These are phyloP conservation scores for Eutrigla gurnardus DNA, from an alignment of 2,797 vertebrate species.

Conservation along the genomic window DNA sequence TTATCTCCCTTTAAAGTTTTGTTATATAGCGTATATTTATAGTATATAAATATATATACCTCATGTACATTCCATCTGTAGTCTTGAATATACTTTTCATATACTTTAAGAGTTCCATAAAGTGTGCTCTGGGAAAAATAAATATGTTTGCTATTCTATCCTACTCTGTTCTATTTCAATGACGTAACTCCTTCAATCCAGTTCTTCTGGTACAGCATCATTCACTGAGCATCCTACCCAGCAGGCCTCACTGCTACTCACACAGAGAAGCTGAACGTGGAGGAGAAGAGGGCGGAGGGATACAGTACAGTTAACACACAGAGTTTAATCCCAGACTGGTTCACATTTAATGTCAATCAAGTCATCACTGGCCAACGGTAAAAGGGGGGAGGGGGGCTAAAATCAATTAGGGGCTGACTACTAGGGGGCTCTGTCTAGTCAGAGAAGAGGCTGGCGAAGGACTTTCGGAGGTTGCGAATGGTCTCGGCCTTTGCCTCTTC, in stretches of 20 bases:
- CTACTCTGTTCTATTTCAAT: conserved; percentile 62
- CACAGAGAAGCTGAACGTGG: conserved; percentile 68
- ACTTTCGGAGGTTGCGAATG: conserved; percentile 98
- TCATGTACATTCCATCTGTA: conserved; percentile 67
- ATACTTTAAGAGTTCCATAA: conserved; percentile 45
- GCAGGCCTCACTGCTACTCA: conserved; percentile 82
- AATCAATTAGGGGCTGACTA: conserved; percentile 36
- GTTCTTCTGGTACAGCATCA: conserved; percentile 43
- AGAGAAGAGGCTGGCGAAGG: conserved; percentile 98
- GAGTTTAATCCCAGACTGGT: conserved; percentile 80
- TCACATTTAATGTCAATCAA: conserved; percentile 79
- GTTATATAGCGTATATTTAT: conserved; percentile 56
- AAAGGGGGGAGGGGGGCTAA: conserved; percentile 30
- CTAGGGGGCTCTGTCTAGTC: conserved; percentile 81
- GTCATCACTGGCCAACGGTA: conserved; percentile 67
- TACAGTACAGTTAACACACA: conserved; percentile 82
- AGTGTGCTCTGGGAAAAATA: conserved; percentile 72
- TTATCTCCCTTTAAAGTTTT: conserved; percentile 68
- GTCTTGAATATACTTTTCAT: conserved; percentile 57
- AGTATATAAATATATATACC: conserved; percentile 47
- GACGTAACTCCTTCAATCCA: conserved; percentile 76
- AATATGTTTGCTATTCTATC: conserved; percentile 28
- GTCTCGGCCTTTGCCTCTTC: conserved; percentile 98
- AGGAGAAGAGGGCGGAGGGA: conserved; percentile 64
- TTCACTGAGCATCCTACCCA: conserved; percentile 60